Evolutionary conservation across 2,797 vertebrate species (phyloP), one percentile per base, ranked within the genome.

Genomic region (Lacerta agilis): DNA sequence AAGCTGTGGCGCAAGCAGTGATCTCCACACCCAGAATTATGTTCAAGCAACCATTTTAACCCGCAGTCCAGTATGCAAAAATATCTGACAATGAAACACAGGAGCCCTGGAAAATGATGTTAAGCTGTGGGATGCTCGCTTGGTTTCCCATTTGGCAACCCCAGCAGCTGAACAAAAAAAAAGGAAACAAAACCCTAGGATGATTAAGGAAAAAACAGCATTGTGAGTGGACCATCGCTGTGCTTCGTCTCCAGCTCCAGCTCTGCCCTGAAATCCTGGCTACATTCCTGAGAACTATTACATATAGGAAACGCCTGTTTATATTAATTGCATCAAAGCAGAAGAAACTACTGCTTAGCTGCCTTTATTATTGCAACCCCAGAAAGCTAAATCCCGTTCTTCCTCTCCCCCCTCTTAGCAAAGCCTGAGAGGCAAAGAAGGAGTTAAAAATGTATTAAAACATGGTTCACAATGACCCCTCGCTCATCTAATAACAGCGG

Each of bases 391-490:
- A 10, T 71, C 29, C 27, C 64, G 58, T 41, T 45, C 9, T 4
- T 3, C 29, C 25, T 29, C 82, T 90, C 90, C 41, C 41, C 86
- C 87, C 88, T 82, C 83, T 86, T 67, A 89, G 92, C 92, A 85
- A 84, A 87, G 91, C 93, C 92, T 89, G 77, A 13, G 18, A 66
- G 8, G 38, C 55, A 95, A 92, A 92, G 86, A 81, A 96, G 93
- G 91, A 94, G 87, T 71, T 90, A 92, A 94, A 92, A 82, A 45
- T 79, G 90, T 20, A 10, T 1, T 1, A 71, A 82, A 33, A 91
- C 92, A 84, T 88, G 91, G 89, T 95, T 94, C 92, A 91, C 88
- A 82, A 73, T 88, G 82, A 90, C 92, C 89, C 90, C 93, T 88
- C 86, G 87, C 91, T 90, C 88, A 29, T 89, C 79, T 89, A n/a